Conservation (phyloP, 2,888 invertebrate genomes). For the Synergus laeviventris region DNA sequence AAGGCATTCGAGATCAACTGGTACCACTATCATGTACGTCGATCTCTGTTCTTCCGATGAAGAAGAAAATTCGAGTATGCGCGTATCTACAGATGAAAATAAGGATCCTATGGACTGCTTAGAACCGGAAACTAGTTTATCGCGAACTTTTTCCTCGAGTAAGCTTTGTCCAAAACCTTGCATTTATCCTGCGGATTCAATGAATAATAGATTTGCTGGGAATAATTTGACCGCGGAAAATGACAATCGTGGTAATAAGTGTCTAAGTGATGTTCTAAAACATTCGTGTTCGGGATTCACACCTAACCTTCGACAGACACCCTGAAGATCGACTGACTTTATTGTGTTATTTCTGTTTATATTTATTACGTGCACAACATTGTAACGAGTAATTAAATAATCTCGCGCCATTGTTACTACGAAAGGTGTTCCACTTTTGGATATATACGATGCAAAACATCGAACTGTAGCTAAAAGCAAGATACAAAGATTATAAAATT, state of each 20-base stretch:
- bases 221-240: constrained; percentile 41
- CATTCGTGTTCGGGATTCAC: constrained; percentile 32
- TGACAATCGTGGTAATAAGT: constrained; percentile 38
- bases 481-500: constrained; percentile 31
- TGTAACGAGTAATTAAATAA: constrained; percentile 31
- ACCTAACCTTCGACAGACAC: constrained; percentile 29
- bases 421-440: constrained; percentile 35
- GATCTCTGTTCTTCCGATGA: constrained; percentile 84
- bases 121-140: constrained; percentile 32
- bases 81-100: constrained; percentile 63
- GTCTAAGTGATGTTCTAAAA: constrained; percentile 37
- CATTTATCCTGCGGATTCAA: constrained; percentile 60
- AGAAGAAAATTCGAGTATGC: constrained; percentile 74
- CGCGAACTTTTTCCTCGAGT: constrained; percentile 21
- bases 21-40: constrained; percentile 73
- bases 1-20: constrained; percentile 41
- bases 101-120: constrained; percentile 53
- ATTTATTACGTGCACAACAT: constrained; percentile 39
- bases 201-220: constrained; percentile 49
- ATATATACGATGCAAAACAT: constrained; percentile 26
- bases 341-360: constrained; percentile 31
- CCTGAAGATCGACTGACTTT: constrained; percentile 35
- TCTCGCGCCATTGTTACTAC: constrained; percentile 23
- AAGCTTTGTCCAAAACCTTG: constrained; percentile 58
- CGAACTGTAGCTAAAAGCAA: constrained; percentile 33